A percentile compares a stretch with the other conserved stretches of the same genome.
Conservation (phyloP, 1,140 invertebrate genomes). For the Euglossa dilemma region DNA sequence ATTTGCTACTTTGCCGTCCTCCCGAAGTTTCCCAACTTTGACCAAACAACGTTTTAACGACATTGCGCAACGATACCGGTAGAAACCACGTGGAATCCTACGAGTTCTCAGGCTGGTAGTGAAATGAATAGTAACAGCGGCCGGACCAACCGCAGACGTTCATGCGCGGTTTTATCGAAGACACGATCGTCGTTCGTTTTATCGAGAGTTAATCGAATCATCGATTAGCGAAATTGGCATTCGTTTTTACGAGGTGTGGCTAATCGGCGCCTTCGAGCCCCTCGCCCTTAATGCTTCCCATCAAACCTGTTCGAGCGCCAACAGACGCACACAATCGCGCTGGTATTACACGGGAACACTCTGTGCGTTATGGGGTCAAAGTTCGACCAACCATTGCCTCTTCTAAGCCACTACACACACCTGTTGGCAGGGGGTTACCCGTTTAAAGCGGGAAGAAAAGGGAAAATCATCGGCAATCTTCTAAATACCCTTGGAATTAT, state of each 20-base stretch:
- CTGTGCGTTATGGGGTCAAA: conserved; percentile 38
- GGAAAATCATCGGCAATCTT: not conserved
- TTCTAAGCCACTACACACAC: conserved; percentile 21
- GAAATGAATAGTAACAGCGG: not conserved
- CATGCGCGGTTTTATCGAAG: not conserved
- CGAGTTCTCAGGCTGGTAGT: not conserved
- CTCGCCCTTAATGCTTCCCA: conserved; percentile 62
- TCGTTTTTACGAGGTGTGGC: conserved; percentile 67
- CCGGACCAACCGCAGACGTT: not conserved
- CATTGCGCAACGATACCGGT: not conserved
- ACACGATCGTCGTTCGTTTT: conserved; percentile 28
- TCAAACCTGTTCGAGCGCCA: conserved; percentile 63
- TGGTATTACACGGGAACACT: conserved; percentile 17
- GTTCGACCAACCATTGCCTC: conserved; percentile 38
- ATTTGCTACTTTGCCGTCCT: too few species aligned
- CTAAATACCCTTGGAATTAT: conserved; percentile 13
- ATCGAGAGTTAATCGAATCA: conserved; percentile 54
- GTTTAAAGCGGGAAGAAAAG: not conserved
- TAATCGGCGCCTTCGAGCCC: conserved; percentile 61
- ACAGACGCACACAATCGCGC: not conserved
- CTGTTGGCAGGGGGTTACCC: not conserved
- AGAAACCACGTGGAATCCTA: not conserved
- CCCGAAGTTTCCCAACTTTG: not conserved
- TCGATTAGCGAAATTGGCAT: conserved; percentile 62
- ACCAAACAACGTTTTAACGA: not conserved